Evolutionary conservation across 2,888 invertebrate genomes (phyloP), one percentile per base, ranked within the genome.

Genomic region (Nemotelus nigrinus): DNA sequence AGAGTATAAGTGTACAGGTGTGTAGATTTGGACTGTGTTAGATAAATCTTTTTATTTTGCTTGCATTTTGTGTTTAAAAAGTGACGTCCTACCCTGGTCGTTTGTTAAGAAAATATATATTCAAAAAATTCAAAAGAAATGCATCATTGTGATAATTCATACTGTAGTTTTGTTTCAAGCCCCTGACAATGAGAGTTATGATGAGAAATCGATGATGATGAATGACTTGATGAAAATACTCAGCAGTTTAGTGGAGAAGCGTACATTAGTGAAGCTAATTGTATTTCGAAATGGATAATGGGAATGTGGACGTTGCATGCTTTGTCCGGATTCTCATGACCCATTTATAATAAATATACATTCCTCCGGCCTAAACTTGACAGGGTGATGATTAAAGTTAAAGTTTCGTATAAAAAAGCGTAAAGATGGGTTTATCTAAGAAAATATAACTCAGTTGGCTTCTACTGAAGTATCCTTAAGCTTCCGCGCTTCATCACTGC

Each of bases 291-390:
- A 76, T 76, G 76, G 25, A 47, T 41, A 41, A 55, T 39, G 68
- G 67, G 68, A 76, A 76, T 76, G 65, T 43, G 57, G 39, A 67
- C 58, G 65, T 65, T n/a, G 5, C 44, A 64, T 45, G 48, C 7
- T 7, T 43, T 50, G 53, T 65, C 58, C 39, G 43, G 76, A 76
- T 76, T 76, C 68, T 43, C 45, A 6, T 44, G 25, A 76, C 67
- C 7, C 67, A 76, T 76, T 76, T 67, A 55, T 8, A 47, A 10
- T 41, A 25, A 50, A 70, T 55, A 76, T 74, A 55, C 76, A 77
- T 77, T 80, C 77, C 80, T 80, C 80, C 64, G 55, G 60, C 63
- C 63, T 75, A 78, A 79, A 76, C 45, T 78, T 72, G 53, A 48
- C 43, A 60, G 63, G 67, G 68, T 55, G 63, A 8, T 44, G 43